Percentiles rank a stretch among this genome's conserved stretches.
Evolutionary conservation across 2,888 invertebrate species (phyloP).

Genomic region (Catocala nupta): DNA sequence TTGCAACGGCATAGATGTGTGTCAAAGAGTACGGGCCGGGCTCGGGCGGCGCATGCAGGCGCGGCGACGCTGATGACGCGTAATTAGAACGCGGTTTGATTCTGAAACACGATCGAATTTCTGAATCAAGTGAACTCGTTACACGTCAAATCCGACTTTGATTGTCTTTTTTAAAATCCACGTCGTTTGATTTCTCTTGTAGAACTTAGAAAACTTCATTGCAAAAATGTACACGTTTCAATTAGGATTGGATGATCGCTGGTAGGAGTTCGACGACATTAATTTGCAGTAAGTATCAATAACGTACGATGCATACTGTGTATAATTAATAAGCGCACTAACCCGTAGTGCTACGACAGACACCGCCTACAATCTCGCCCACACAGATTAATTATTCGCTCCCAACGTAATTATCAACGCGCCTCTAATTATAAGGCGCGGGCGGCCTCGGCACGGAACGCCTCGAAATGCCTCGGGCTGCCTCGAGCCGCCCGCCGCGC

Average conservation of each 20-base stretch:
- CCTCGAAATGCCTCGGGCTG: slow-evolving; percentile 14
- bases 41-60: slow-evolving; percentile 52
- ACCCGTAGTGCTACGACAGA: slow-evolving; percentile 13
- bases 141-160: slow-evolving; percentile 36
- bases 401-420: slow-evolving; percentile 42
- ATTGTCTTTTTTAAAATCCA: slow-evolving; percentile 15
- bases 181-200: too few species aligned
- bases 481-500: neutral
- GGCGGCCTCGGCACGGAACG: slow-evolving; percentile 19
- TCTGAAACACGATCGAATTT: slow-evolving; percentile 44
- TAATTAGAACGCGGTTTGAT: slow-evolving; percentile 54
- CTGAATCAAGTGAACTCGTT: slow-evolving; percentile 32
- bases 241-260: too few species aligned
- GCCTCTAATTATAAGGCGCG: slow-evolving; percentile 40
- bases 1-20: slow-evolving; percentile 7
- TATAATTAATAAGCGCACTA: slow-evolving; percentile 25
- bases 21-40: slow-evolving; percentile 32
- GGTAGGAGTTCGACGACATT: too few species aligned
- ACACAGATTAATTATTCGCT: slow-evolving; percentile 43
- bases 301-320: slow-evolving; percentile 2
- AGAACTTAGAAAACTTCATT: too few species aligned
- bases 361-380: slow-evolving; percentile 39
- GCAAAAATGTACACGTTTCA: too few species aligned
- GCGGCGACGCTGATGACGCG: slow-evolving; percentile 55
- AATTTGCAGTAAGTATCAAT: slow-evolving; percentile 6